Evolutionary conservation across 2,888 invertebrate species (phyloP), one percentile per base, ranked within the genome.

Genomic region (Zygothrica quintamaculata): DNA sequence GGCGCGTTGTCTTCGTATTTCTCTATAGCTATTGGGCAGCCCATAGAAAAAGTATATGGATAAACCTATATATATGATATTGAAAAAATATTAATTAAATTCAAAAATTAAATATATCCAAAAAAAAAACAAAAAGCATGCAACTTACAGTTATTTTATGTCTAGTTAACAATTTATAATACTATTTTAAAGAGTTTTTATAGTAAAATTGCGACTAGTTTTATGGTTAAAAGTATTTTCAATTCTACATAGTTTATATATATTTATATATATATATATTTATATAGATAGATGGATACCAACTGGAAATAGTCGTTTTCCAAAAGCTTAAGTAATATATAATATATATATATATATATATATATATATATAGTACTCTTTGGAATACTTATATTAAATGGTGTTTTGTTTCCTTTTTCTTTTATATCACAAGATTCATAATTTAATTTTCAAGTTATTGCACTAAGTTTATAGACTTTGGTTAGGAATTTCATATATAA

Each of bases 11-110:
- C 88, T 84, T 50, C 77, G 78, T 67, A 90, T 74, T 59, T 90
- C 88, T 44, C 80, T 88, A 65, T 89, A 84, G 77, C 90, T 90
- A 72, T 90, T 90, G 46, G 92, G 92, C 74, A 95, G 93, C 77
- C 95, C 95, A 88, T 95, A 95, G 84, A 92, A 92, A 89, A 95
- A 93, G 91, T 95, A 95, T 84, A 95, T 93, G 62, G 93, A 90
- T 68, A 95, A 92, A 80, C 95, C 95, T 95, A 91, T 47, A 91
- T 91, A 37, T 47, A 91, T 91, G 36, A 29, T 42, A 22, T 22
- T 15, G 36, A 33, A 56, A 47, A 64, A 13, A n/a, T n/a, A n/a
- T n/a, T n/a, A n/a, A n/a, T n/a, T 18, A 11, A 48, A 53, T 60
- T 58, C 42, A 33, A 18, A 39, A 9, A 69, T 73, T 65, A 74